Percentiles rank a stretch among this genome's conserved stretches.
Evolutionary conservation across 2,113 vertebrate species (phyloP).

Genomic region (Pao palembangensis): DNA sequence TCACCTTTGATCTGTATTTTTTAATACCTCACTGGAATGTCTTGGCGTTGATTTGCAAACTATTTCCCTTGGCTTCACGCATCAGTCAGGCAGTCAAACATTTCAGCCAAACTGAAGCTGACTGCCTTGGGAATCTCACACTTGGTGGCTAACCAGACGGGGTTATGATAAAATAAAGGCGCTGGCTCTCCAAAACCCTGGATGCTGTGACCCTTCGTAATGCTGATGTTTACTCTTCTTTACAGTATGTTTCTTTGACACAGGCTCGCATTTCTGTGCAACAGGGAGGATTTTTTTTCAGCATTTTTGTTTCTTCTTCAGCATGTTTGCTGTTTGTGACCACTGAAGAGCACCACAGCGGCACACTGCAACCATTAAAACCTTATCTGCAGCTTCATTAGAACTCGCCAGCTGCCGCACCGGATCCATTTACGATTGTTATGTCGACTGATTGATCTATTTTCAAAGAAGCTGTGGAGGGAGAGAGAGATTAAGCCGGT

Average conservation of each 20-base stretch:
- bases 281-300: slow-evolving; percentile 50
- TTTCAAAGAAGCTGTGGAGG: slow-evolving; percentile 4
- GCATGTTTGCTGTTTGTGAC: slow-evolving; percentile 42
- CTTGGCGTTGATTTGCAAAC: slow-evolving; percentile 33
- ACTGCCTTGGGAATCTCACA: slow-evolving; percentile 23
- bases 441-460: slow-evolving; percentile 31
- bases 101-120: slow-evolving; percentile 33
- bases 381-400: not conserved
- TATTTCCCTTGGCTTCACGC: slow-evolving; percentile 31
- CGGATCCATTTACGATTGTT: slow-evolving; percentile 8
- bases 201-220: slow-evolving; percentile 15
- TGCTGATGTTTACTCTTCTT: slow-evolving; percentile 10
- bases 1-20: slow-evolving; percentile 22
- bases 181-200: slow-evolving; percentile 36
- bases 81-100: slow-evolving; percentile 25
- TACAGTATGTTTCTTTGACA: slow-evolving; percentile 32
- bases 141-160: slow-evolving; percentile 8
- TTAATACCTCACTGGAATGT: slow-evolving; percentile 43
- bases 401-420: slow-evolving; percentile 11
- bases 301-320: slow-evolving; percentile 1
- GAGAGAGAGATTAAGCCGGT: slow-evolving; percentile 3
- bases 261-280: slow-evolving; percentile 46
- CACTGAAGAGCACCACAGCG: slow-evolving; percentile 41
- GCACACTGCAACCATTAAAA: slow-evolving; percentile 11
- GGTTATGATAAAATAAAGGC: slow-evolving; percentile 39